A percentile compares a stretch with the other conserved stretches of the same genome.
phyloP scores from a whole-genome alignment of 2,797 vertebrate species.

The Falco peregrinus region DNA sequence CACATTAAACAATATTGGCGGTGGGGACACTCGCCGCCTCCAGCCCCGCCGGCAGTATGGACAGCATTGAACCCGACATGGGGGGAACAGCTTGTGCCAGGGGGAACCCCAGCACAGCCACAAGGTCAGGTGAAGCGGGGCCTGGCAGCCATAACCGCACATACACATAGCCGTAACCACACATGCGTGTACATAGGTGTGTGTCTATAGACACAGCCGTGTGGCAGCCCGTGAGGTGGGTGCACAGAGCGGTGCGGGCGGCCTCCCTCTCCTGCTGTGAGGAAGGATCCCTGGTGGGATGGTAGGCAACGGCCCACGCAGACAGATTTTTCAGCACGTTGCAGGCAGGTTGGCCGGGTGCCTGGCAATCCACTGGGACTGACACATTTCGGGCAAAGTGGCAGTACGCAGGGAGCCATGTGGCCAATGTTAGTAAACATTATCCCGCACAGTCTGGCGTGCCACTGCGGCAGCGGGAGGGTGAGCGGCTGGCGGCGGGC shows the following conservation, averaged over 20 bases:
- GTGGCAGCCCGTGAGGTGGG: background rate
- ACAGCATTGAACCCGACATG: background rate
- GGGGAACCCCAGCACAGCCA: background rate
- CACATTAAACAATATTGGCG: background rate
- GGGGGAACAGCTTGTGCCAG: background rate
- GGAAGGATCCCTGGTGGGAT: background rate
- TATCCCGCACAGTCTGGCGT: constrained; percentile 85
- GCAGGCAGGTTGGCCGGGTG: constrained; percentile 77
- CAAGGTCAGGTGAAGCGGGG: background rate
- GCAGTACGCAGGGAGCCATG: constrained; percentile 80
- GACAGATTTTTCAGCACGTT: constrained; percentile 56
- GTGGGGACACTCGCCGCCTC: background rate
- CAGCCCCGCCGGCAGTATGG: background rate
- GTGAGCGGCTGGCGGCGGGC: constrained; percentile 80
- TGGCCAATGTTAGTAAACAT: constrained; percentile 95
- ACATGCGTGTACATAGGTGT: rapidly evolving
- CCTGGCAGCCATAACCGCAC: background rate
- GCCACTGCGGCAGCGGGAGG: constrained; percentile 78
- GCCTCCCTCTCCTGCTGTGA: background rate
- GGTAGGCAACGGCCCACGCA: constrained; percentile 17
- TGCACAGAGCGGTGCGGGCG: background rate
- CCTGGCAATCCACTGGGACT: constrained; percentile 76
- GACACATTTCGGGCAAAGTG: constrained; percentile 87
- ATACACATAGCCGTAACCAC: rapidly evolving
- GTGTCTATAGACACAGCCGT: rapidly evolving